Percentiles rank a stretch among this genome's conserved stretches.
Evolutionary conservation across 37 sponge, comb jelly and placozoan species (phyloP).

Genomic region (Dysidea cf. avara): DNA sequence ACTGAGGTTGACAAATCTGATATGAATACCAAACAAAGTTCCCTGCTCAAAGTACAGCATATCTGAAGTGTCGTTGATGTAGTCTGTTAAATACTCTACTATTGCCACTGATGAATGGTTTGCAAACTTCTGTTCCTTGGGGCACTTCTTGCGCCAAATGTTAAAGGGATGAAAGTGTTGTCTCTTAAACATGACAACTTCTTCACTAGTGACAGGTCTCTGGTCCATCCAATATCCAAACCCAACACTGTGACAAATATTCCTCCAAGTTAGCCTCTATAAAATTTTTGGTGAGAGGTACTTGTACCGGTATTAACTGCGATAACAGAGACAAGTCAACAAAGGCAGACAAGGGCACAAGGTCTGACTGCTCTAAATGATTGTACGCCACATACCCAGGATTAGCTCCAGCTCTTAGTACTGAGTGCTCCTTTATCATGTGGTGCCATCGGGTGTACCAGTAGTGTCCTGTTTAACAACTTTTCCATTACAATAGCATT

Average conservation of each 20-base stretch:
- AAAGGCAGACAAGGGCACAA: conserved; percentile 61
- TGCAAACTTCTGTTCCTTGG: conserved; percentile 26
- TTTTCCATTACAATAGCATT: conserved; percentile 67
- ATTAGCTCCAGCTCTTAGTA: conserved; percentile 18
- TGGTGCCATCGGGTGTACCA: conserved; percentile 81
- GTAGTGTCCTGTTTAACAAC: conserved; percentile 77
- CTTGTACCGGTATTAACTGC: conserved; percentile 46
- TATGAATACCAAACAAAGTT: conserved; percentile 74
- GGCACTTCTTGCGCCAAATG: conserved; percentile 68
- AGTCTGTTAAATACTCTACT: conserved; percentile 53
- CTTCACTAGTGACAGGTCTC: conserved; percentile 19
- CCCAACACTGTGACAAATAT: conserved; percentile 80
- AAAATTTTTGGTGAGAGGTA: conserved; percentile 47
- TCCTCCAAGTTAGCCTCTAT: conserved; percentile 49
- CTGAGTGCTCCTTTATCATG: conserved; percentile 52
- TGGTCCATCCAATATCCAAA: conserved; percentile 82
- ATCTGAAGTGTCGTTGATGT: conserved; percentile 40
- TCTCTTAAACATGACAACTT: conserved; percentile 31
- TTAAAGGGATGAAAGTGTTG: conserved; percentile 40
- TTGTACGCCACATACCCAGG: conserved; percentile 78
- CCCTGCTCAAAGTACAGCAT: conserved; percentile 86
- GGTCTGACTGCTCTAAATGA: conserved; percentile 36
- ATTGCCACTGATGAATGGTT: conserved; percentile 14
- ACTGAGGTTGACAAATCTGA: conserved; percentile 55
- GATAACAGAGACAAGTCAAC: conserved; percentile 66